phyloP scores from a whole-genome alignment of 92 coral and sea anemone species.

The Montipora capitata region DNA sequence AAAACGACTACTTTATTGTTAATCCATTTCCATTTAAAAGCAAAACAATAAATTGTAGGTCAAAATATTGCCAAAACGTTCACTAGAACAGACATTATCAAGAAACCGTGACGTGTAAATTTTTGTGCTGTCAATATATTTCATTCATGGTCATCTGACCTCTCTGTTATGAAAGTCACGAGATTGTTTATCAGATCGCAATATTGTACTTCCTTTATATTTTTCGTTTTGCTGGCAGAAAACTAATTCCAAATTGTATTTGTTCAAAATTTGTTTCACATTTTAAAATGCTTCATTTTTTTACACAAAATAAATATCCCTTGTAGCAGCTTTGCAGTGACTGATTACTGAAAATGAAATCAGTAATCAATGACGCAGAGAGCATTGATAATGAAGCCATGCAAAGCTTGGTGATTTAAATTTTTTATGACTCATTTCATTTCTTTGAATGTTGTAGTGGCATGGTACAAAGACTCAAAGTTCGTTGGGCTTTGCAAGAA shows the following conservation, averaged over 20 bases:
- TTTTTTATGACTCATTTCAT: neutral
- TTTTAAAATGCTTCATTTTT: neutral
- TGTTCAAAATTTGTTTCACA: neutral
- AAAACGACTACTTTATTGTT: neutral
- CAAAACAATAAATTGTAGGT: neutral
- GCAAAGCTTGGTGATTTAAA: too few relatives aligned
- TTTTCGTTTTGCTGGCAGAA: neutral
- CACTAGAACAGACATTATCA: neutral
- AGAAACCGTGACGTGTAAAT: constrained; percentile 15
- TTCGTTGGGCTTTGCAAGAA: constrained; percentile 74
- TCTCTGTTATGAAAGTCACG: neutral
- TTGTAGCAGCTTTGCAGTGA: too few relatives aligned
- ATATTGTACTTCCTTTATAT: neutral
- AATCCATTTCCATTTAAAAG: neutral
- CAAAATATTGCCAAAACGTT: neutral
- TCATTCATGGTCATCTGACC: constrained; percentile 6
- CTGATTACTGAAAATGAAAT: neutral
- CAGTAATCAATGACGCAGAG: neutral
- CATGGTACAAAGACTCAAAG: constrained; percentile 57
- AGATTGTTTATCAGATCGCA: neutral
- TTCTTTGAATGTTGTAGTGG: constrained; percentile 15
- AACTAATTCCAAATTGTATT: neutral
- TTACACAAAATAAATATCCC: too few relatives aligned
- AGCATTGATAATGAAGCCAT: neutral
- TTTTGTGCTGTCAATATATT: neutral